Percentiles rank a stretch among this genome's conserved stretches.
These are phyloP conservation scores for Telmatherina bonti DNA, from an alignment of 2,797 vertebrate genomes.

Conservation along the genomic window DNA sequence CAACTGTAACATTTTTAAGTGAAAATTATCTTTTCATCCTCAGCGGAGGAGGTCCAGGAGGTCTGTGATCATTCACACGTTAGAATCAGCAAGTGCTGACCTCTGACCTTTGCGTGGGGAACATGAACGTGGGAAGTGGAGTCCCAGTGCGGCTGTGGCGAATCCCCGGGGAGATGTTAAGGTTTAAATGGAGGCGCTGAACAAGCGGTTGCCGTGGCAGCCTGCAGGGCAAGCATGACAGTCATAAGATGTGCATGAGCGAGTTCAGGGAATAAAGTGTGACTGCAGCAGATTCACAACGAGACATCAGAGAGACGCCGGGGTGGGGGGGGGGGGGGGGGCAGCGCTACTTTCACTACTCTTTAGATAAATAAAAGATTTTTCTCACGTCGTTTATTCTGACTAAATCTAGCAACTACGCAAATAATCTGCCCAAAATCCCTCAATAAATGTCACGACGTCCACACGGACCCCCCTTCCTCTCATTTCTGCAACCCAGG, in stretches of 20 bases:
- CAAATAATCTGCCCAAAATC: no score
- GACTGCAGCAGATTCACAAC: conserved; percentile 1
- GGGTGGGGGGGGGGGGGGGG: background rate
- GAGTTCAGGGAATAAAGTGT: background rate
- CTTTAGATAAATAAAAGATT: background rate
- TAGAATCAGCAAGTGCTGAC: background rate
- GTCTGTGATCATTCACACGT: no score
- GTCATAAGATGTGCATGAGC: conserved; percentile 25
- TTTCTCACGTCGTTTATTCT: no score
- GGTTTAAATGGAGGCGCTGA: background rate
- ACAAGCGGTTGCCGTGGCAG: background rate
- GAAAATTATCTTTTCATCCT: no score
- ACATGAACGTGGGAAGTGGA: background rate
- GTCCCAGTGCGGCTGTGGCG: background rate
- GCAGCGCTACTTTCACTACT: background rate
- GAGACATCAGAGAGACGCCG: background rate
- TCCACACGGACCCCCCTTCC: no score
- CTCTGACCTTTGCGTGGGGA: background rate
- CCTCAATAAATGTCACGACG: no score
- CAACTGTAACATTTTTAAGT: no score
- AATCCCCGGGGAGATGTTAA: background rate
- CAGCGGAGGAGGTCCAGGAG: no score
- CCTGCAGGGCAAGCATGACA: conserved; percentile 6
- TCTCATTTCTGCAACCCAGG: no score
- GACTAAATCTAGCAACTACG: no score